Conservation (phyloP, 2,113 vertebrate genomes). For the Calidris pygmaea region DNA sequence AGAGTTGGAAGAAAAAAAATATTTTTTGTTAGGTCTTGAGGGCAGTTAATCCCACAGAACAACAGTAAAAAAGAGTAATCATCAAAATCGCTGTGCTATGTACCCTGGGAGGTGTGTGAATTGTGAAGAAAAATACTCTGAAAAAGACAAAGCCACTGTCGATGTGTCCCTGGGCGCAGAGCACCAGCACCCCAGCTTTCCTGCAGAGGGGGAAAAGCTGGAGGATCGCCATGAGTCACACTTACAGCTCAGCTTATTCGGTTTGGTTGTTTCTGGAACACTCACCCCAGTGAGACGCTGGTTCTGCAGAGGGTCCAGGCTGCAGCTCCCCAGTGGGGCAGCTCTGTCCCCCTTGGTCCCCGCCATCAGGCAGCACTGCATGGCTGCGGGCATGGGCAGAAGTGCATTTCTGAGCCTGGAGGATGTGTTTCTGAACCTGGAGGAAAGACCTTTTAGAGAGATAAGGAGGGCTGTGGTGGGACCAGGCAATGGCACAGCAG, state of each 20-base stretch:
- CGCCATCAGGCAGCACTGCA: rapidly evolving
- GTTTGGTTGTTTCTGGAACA: neutral
- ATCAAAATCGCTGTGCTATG: neutral
- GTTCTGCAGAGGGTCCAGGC: neutral
- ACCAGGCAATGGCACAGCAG: neutral
- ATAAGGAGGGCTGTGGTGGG: neutral
- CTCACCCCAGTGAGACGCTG: rapidly evolving
- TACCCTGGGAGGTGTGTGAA: neutral
- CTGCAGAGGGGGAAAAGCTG: neutral
- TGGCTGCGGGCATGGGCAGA: neutral
- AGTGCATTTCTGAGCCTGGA: neutral
- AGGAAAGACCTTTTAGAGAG: neutral
- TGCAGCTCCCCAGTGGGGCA: neutral
- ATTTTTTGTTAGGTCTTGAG: neutral
- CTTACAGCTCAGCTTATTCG: neutral
- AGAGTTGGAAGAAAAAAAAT: neutral
- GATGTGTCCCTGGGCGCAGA: neutral
- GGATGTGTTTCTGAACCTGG: neutral
- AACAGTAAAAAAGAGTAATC: neutral
- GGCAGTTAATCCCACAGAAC: constrained; percentile 5
- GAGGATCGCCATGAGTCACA: neutral
- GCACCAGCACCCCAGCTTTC: neutral
- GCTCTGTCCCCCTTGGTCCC: neutral
- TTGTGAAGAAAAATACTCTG: neutral
- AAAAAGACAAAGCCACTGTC: neutral